Evolutionary conservation across 2,113 vertebrate species (phyloP).

Genomic region (Microcebus lehilahytsara): DNA sequence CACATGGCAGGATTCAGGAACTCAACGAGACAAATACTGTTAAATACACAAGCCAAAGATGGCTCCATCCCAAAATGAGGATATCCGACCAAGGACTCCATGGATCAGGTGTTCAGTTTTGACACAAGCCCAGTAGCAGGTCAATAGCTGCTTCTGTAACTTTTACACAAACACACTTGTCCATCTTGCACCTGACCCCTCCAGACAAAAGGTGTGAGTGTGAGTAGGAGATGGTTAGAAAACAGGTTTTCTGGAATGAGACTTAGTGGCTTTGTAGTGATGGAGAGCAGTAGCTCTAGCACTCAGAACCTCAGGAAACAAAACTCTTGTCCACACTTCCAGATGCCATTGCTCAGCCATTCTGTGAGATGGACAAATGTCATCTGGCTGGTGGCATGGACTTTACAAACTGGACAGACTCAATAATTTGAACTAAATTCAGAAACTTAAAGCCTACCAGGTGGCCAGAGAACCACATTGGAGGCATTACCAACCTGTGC

Average conservation of each 20-base stretch:
- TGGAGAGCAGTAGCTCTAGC: not conserved
- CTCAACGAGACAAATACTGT: not conserved
- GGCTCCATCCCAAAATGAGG: not conserved
- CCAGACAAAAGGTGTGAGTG: not conserved
- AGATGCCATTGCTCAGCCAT: not conserved
- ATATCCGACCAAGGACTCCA: not conserved
- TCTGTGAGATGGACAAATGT: not conserved
- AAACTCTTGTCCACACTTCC: not conserved
- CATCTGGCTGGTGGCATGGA: not conserved
- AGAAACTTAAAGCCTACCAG: not conserved
- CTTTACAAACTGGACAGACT: not conserved
- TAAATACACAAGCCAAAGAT: not conserved
- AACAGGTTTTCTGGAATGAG: not conserved
- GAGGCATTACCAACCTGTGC: not conserved
- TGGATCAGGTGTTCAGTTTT: not conserved
- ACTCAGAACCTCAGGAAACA: not conserved
- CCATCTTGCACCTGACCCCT: not conserved
- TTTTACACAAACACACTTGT: not conserved
- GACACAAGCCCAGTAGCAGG: not conserved
- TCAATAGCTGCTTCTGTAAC: not conserved
- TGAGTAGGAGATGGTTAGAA: not conserved
- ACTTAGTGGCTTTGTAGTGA: not conserved
- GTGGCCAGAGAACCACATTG: not conserved
- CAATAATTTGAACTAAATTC: not conserved
- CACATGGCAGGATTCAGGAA: not conserved